Conservation (phyloP, 2,113 vertebrate genomes). For the Apus apus region DNA sequence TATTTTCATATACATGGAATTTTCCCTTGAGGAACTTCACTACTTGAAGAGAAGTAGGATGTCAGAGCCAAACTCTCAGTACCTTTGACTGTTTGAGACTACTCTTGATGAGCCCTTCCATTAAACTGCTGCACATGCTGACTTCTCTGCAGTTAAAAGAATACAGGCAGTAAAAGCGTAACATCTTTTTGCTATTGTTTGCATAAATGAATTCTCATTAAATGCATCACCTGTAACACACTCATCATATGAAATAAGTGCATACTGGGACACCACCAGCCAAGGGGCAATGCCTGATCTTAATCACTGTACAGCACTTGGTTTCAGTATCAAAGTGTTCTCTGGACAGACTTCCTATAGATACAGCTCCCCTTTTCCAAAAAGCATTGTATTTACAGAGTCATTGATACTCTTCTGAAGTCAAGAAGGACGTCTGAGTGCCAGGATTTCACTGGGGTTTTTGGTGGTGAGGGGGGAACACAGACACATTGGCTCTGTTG, state of each 20-base stretch:
- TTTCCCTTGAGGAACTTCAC: not conserved
- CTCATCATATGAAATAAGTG: not conserved
- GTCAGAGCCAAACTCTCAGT: not conserved
- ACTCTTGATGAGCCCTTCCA: not conserved
- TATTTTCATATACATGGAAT: not conserved
- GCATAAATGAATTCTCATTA: not conserved
- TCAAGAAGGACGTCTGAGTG: fast-evolving
- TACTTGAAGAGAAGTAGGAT: not conserved
- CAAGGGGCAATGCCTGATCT: not conserved
- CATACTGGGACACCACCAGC: not conserved
- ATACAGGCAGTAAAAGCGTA: not conserved
- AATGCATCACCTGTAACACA: not conserved
- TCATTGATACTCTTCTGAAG: not conserved
- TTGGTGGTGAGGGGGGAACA: not conserved
- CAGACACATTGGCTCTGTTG: too few species aligned
- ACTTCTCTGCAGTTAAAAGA: not conserved
- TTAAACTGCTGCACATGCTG: fast-evolving
- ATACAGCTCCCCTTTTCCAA: not conserved
- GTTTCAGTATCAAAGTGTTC: not conserved
- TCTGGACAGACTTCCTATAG: not conserved
- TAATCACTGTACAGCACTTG: not conserved
- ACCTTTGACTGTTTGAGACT: not conserved
- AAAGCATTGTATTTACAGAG: not conserved
- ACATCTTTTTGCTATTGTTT: not conserved
- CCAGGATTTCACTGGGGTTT: not conserved